Conservation (phyloP, 2,113 vertebrate genomes). For the Centrocercus urophasianus region DNA sequence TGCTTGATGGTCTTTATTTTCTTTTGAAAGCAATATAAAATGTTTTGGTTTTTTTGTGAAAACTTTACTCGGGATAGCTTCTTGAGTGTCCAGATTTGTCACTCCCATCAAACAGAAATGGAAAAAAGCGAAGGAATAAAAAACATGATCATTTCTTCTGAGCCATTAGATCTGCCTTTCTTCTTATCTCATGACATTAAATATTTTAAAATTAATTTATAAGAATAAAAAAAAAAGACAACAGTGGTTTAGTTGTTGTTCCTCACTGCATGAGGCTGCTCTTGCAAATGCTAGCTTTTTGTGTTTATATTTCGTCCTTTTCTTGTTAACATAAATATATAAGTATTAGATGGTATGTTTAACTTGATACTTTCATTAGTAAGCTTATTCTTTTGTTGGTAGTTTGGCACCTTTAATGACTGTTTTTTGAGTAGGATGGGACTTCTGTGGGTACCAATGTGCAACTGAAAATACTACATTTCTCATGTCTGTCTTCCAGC, state of each 20-base stretch:
- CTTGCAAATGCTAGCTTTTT: neutral
- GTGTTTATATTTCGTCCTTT: neutral
- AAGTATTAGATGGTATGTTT: neutral
- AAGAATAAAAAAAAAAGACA: neutral
- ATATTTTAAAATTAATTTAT: neutral
- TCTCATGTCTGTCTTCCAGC: neutral
- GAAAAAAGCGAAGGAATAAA: neutral
- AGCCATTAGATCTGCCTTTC: neutral
- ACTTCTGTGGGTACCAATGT: neutral
- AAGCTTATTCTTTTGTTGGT: neutral
- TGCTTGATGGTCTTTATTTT: neutral
- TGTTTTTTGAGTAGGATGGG: neutral
- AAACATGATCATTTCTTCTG: neutral
- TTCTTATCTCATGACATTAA: neutral
- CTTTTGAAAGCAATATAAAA: neutral
- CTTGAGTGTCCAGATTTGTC: neutral
- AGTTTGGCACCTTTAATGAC: neutral
- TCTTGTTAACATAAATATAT: neutral
- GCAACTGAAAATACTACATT: neutral
- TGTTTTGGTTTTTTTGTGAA: neutral
- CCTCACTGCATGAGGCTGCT: neutral
- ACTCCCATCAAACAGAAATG: neutral
- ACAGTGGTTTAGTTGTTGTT: neutral
- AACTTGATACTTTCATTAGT: neutral
- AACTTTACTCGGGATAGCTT: neutral